Base-by-base conservation (phyloP, 2,888 invertebrate genomes). In the Harmothoe impar region DNA sequence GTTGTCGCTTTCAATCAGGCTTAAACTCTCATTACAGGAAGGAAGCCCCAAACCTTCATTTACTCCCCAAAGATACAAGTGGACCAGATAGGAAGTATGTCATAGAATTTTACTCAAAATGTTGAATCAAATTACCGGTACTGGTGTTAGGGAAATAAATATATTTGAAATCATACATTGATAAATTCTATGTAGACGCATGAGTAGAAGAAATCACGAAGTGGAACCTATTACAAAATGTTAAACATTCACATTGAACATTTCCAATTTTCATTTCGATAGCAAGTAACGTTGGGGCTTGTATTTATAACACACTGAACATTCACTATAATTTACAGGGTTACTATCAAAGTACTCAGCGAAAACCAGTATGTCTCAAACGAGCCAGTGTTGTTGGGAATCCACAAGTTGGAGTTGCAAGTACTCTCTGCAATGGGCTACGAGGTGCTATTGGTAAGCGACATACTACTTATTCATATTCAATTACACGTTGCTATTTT, bases 341-440 rank as follows among this genome's bases (percentile, higher is more conserved):
- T 89, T 15, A 68, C 72, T 0, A 33, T 89, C 17, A 89, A 89
- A 33, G 68, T 89, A 33, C 23, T 89, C 0, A 68, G 89, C n/a
- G 35, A 68, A 31, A 89, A 89, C 35, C 89, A 89, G 89, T 89
- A 89, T 68, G 62, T 89, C n/a, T 17, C 25, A 5, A 89, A 89
- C 56, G 20, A 52, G 25, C 35, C 62, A 33, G 25, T 68, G n/a
- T n/a, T 89, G 15, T 68, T 89, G 25, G 89, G 89, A 10, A 1
- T 89, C 43, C 89, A 89, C 35, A 33, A 89, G 43, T 10, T 68
- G 68, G 89, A 89, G 68, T 15, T 89, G 1, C 62, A 31, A n/a
- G n/a, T 33, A 1, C 89, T 89, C n/a, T 25, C 62, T 31, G 29
- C 31, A 23, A 25, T 68, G 29, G 89, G 89, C 25, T 89, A 89